Base-by-base conservation (phyloP, 2,888 invertebrate species). In the Agrypnus murinus region DNA sequence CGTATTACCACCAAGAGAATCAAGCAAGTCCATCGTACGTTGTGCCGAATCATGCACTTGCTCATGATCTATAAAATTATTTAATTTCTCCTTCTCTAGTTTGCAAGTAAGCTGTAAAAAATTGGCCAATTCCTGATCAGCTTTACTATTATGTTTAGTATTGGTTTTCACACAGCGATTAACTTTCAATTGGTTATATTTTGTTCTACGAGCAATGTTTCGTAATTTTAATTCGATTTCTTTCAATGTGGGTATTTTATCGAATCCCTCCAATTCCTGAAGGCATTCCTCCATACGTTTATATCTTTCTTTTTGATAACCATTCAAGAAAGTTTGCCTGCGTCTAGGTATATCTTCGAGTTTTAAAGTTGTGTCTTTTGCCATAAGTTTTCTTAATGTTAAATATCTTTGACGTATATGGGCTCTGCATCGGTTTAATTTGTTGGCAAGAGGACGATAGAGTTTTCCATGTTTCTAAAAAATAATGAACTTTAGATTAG, bases 351-450 rank as follows among this genome's bases (percentile, higher is more conserved):
- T 86, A 48, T 77, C 74, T 17, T 75, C 65, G 8, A 87, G 74
- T 59, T 84, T 84, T 25, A 77, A 66, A 65, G 86, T 76, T 0
- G 88, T 89, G 82, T 89, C 78, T 32, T 84, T 84, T 65, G 84
- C 82, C n/a, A n/a, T n/a, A 69, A 89, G 83, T 85, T 87, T 89
- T 72, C 84, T 76, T 31, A 90, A 86, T 0, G 88, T 87, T 0
- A 83, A 25, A 78, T 88, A 89, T 19, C 92, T 87, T 50, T 72
- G 72, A 5, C 72, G 48, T 10, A 72, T 66, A 15, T 72, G 69
- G 10, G 86, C 86, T 46, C 92, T 87, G 78, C 89, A 90, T 3
- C 88, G 86, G 6, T 87, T 85, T 68, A 93, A 86, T 72, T 84
- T 79, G 55, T 85, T 82, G 1, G 89, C 85, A 64, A 92, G 87